Evolutionary conservation across 2,888 invertebrate species (phyloP), one percentile per base, ranked within the genome.

Genomic region (Desoria tigrina): DNA sequence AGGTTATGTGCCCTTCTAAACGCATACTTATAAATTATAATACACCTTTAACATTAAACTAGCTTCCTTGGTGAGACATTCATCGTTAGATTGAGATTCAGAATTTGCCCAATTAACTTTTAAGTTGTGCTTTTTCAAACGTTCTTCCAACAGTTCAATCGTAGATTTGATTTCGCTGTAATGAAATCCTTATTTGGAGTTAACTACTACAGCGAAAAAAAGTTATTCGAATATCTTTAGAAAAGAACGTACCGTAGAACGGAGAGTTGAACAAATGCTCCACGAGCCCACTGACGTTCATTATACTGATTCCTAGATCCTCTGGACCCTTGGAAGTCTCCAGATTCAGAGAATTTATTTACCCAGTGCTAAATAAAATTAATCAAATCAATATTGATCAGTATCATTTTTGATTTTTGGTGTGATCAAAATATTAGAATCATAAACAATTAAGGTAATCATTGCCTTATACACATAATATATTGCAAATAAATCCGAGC

Each of bases 401-500:
- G 14, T 21, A 57, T 32, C 14, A 37, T 42, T 32, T n/a, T n/a
- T n/a, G n/a, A 37, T 32, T 32, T 32, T 32, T 4, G 11, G 32
- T 7, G 32, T 11, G 4, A 16, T 28, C 24, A 53, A 51, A 11
- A n/a, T 11, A 32, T 32, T 32, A 4, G 4, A 32, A 32, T 4
- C 32, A 4, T 7, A 16, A 49, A 54, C 21, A 11, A 26, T 27
- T 27, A 78, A 77, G n/a, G n/a, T n/a, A n/a, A n/a, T n/a, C n/a
- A n/a, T n/a, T 80, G 90, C 91, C 81, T 83, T 85, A 79, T 90
- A 95, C 0, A 90, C 88, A 78, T 90, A 88, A 6, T 90, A 83
- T 72, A 89, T 86, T 0, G 93, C 89, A 68, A 95, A 85, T 61
- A 90, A 86, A 81, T 97, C 97, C 77, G 94, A 91, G 80, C 87